Evolutionary conservation across 2,888 invertebrate genomes (phyloP).

Genomic region (Nipponacmea schrenckii): DNA sequence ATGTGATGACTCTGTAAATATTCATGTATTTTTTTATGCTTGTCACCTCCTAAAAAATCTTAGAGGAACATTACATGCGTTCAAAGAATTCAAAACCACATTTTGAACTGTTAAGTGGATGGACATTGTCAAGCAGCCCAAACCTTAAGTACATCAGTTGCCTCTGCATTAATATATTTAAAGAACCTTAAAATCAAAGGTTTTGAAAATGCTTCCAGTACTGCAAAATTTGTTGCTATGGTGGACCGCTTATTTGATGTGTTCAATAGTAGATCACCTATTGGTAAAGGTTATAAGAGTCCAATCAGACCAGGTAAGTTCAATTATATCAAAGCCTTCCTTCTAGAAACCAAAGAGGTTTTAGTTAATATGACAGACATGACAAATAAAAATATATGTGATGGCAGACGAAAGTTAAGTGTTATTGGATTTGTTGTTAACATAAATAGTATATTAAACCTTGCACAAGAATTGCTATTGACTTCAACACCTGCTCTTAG

Average conservation of each 20-base stretch:
- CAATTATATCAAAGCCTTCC: background rate
- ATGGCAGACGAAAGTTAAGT: constrained; percentile 1
- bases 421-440: constrained; percentile 16
- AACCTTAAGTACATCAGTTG: too few relatives aligned
- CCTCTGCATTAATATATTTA: constrained; percentile 8
- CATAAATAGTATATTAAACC: background rate
- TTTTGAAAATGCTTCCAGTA: background rate
- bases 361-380: constrained; percentile 4
- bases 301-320: background rate
- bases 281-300: constrained; percentile 12
- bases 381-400: constrained; percentile 1
- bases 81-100: background rate
- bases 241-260: constrained; percentile 3
- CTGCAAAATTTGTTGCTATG: background rate
- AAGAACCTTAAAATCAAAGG: constrained; percentile 7
- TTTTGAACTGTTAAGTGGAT: background rate
- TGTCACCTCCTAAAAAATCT: constrained; percentile 14
- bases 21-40: constrained; percentile 10
- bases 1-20: background rate
- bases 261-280: constrained; percentile 1
- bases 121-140: constrained; percentile 3
- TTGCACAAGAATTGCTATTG: background rate
- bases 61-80: background rate
- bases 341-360: background rate
- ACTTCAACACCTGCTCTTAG: background rate